Percentiles rank a stretch among this genome's conserved stretches.
These are phyloP conservation scores for Sciurus vulgaris DNA, from an alignment of 2,797 vertebrate species.

Conservation along the genomic window DNA sequence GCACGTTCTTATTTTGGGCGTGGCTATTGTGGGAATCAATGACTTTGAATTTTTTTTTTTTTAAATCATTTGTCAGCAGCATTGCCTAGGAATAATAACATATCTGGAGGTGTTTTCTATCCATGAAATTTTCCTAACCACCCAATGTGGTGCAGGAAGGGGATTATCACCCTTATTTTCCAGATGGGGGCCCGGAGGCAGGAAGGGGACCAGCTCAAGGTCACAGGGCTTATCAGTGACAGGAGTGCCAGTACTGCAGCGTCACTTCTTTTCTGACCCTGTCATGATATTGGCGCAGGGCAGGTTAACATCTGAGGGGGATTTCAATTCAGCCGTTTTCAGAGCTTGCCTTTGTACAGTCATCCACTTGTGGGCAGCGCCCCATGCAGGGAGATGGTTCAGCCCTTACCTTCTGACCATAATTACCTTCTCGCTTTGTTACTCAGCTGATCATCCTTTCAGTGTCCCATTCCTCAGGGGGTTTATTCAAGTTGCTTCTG, in stretches of 20 bases:
- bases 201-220: conserved; percentile 72
- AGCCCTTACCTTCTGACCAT: conserved; percentile 73
- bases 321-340: not conserved
- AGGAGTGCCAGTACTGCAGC: not conserved
- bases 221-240: conserved; percentile 18
- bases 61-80: not conserved
- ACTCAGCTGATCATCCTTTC: conserved; percentile 63
- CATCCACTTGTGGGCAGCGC: conserved; percentile 75
- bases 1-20: conserved; percentile 66
- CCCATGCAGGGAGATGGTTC: conserved; percentile 83
- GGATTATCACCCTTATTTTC: not conserved
- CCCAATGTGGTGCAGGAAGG: not conserved
- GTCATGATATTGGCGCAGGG: not conserved
- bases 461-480: conserved; percentile 48
- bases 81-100: not conserved
- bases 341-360: conserved; percentile 58
- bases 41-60: conserved; percentile 63
- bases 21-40: conserved; percentile 71
- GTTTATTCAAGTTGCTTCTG: conserved; percentile 56
- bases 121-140: conserved; percentile 1
- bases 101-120: not conserved
- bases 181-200: not conserved
- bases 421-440: conserved; percentile 83
- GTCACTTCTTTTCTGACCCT: not conserved
- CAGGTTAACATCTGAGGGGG: not conserved